phyloP scores from a whole-genome alignment of 1,140 invertebrate species.

The Pseudomyrmex flavicornis region DNA sequence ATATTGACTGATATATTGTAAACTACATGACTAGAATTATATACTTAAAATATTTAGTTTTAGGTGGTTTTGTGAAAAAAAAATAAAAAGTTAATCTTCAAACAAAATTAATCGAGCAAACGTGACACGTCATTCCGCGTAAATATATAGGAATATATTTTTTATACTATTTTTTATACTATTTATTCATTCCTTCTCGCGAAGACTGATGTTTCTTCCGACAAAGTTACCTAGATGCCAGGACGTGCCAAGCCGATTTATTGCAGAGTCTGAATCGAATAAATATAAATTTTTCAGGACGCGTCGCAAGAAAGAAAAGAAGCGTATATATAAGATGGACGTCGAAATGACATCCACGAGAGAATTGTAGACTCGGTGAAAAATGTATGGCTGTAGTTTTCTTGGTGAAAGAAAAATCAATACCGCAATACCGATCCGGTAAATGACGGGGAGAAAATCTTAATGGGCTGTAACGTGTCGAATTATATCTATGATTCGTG shows the following conservation, averaged over 20 bases:
- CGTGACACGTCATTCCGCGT: neutral
- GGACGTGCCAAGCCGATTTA: slow-evolving; percentile 39
- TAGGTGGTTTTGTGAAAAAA: no score
- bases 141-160: slow-evolving; percentile 18
- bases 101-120: slow-evolving; percentile 4
- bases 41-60: no score
- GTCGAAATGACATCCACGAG: slow-evolving; percentile 31
- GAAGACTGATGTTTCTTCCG: slow-evolving; percentile 7
- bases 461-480: slow-evolving; percentile 23
- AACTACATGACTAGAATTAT: no score
- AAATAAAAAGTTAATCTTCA: no score
- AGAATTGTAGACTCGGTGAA: slow-evolving; percentile 35
- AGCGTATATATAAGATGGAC: slow-evolving; percentile 14
- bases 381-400: slow-evolving; percentile 12
- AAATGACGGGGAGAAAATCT: slow-evolving; percentile 42
- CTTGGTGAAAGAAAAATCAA: slow-evolving; percentile 13
- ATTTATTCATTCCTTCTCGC: neutral
- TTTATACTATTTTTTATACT: neutral
- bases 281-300: slow-evolving; percentile 49
- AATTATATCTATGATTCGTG: slow-evolving; percentile 9
- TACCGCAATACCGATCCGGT: slow-evolving; percentile 13
- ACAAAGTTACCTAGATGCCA: neutral
- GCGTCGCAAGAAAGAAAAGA: slow-evolving; percentile 10
- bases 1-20: no score
- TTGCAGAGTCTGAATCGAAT: slow-evolving; percentile 25